Conservation (phyloP, 2,888 invertebrate species). For the Amorpha juglandis region DNA sequence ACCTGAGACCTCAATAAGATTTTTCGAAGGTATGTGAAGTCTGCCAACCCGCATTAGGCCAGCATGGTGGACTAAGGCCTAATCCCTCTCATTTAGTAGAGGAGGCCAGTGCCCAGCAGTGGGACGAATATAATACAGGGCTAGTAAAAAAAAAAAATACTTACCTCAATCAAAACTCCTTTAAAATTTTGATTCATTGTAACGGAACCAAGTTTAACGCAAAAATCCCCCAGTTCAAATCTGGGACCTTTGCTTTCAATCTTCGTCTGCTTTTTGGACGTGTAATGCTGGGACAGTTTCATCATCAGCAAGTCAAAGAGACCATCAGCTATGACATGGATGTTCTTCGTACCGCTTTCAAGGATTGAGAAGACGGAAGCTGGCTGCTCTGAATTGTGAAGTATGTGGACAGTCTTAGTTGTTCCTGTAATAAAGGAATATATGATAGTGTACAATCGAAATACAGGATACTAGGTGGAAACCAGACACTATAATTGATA, state of each 20-base stretch:
- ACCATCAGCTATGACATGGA: constrained; percentile 95
- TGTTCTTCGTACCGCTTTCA: constrained; percentile 93
- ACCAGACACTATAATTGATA: no score
- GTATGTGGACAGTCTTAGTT: constrained; percentile 93
- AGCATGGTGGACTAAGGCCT: no score
- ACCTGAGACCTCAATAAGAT: no score
- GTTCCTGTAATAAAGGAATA: constrained; percentile 79
- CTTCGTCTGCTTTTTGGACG: constrained; percentile 94
- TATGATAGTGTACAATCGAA: no score
- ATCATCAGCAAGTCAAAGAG: constrained; percentile 95
- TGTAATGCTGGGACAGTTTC: constrained; percentile 94
- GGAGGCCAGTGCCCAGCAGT: no score
- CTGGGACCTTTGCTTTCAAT: constrained; percentile 95
- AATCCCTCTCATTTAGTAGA: no score
- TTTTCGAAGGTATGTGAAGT: no score
- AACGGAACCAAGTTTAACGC: constrained; percentile 96
- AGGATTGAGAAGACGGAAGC: constrained; percentile 96
- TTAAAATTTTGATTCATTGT: constrained; percentile 97
- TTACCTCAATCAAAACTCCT: constrained; percentile 95
- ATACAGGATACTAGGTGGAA: no score
- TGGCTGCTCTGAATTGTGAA: constrained; percentile 98
- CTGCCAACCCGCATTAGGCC: no score
- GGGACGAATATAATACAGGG: no score
- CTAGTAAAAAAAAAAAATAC: no score
- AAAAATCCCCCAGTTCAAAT: constrained; percentile 95